Evolutionary conservation across 2,113 vertebrate genomes (phyloP).

Genomic region (Chinchilla lanigera): DNA sequence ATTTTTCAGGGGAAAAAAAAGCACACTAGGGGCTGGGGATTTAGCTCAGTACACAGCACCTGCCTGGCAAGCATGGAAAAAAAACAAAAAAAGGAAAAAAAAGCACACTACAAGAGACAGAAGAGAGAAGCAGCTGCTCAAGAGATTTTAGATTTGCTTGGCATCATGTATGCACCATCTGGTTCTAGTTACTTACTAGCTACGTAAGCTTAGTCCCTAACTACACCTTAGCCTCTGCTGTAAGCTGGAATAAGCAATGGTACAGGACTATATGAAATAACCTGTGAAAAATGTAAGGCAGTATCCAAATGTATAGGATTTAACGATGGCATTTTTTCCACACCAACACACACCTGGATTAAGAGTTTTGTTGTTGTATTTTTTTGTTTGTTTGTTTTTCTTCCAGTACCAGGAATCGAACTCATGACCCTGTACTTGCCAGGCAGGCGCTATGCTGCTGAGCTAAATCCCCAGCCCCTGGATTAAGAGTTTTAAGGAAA

Average conservation of each 20-base stretch:
- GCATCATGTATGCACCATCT: constrained; percentile 89
- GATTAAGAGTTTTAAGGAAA: neutral
- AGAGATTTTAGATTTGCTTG: constrained; percentile 86
- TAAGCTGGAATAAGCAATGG: neutral
- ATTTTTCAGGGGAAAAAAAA: neutral
- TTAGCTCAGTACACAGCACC: too few species aligned
- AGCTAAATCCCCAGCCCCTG: too few species aligned
- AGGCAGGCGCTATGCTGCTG: too few species aligned
- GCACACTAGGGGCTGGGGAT: too few species aligned
- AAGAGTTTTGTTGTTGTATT: neutral
- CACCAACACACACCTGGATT: neutral
- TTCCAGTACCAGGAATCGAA: too few species aligned
- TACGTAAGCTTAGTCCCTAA: neutral
- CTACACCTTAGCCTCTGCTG: neutral
- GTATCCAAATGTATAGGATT: neutral
- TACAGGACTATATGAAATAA: neutral
- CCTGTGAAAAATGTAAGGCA: neutral
- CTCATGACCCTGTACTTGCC: too few species aligned
- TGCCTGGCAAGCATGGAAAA: too few species aligned
- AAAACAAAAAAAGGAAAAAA: too few species aligned
- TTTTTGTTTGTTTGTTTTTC: too few species aligned
- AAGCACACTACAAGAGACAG: neutral
- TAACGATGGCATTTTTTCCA: neutral
- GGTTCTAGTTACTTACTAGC: constrained; percentile 85
- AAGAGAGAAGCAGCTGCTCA: constrained; percentile 31